A percentile compares a stretch with the other conserved stretches of the same genome.
Conservation (phyloP, 2,113 vertebrate species). For the Marcusenius ussheri region DNA sequence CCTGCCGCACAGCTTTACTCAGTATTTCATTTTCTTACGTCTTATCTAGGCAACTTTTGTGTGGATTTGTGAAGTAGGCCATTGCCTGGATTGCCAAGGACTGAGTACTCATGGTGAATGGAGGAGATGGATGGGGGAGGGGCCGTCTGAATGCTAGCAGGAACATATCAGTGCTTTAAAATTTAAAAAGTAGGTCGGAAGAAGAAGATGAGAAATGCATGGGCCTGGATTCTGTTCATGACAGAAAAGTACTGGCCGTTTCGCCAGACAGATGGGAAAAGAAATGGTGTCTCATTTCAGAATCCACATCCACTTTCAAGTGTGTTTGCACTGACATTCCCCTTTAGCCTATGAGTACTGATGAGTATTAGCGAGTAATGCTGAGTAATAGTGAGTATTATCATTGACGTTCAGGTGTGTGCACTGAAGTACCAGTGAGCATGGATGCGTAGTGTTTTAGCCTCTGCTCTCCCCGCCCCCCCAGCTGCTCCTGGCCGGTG, state of each 20-base stretch:
- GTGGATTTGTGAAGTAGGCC: neutral
- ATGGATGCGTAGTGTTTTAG: neutral
- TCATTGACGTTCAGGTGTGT: neutral
- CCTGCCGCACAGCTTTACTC: neutral
- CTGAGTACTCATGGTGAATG: neutral
- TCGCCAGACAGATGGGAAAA: neutral
- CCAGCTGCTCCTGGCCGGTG: slow-evolving; percentile 80
- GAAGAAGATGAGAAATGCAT: neutral
- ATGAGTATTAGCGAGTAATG: neutral
- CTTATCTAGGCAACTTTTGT: neutral
- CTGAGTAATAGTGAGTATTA: neutral
- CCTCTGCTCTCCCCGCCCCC: neutral
- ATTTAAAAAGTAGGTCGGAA: neutral
- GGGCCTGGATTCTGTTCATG: neutral
- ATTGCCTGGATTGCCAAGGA: neutral
- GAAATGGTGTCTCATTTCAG: neutral
- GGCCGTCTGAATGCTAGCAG: neutral
- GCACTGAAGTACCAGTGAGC: neutral
- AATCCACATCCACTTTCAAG: neutral
- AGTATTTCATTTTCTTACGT: neutral
- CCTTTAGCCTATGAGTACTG: neutral
- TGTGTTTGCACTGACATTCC: neutral
- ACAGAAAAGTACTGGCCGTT: neutral
- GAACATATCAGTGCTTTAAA: neutral
- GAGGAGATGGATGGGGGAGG: neutral